Base-by-base conservation (phyloP, 2,888 invertebrate species). In the Melikaiella ostensackeni region DNA sequence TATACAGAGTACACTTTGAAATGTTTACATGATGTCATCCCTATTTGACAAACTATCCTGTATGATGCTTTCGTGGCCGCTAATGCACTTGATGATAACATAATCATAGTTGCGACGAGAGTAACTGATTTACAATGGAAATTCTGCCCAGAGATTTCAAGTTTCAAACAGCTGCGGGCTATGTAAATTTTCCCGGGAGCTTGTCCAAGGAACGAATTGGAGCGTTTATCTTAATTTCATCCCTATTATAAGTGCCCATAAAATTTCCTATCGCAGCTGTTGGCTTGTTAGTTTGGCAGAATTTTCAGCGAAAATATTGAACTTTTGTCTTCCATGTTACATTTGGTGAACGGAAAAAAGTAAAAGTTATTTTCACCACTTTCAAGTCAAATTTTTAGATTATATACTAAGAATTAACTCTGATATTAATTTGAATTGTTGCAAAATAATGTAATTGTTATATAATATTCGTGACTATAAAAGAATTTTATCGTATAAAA, bases 41-140 rank as follows among this genome's bases (percentile, higher is more conserved):
- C 7, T 66, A 27, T 46, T 66, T 66, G n/a, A 35, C 42, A 66
- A 46, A 66, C 27, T 27, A 27, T 46, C 46, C 46, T 21, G 27
- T 46, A 27, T 66, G 66, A 66, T 66, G 21, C 66, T 27, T 27
- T 46, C 46, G 46, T 66, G 66, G 46, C 42, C 27, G 46, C 30
- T 66, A 66, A 66, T 66, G 66, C 42, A 46, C n/a, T 66, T 27
- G 66, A 66, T 66, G 64, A 64, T 64, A 64, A 64, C 35, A 24
- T 66, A 46, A 66, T 66, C 64, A 64, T 42, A 16, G 0, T 24
- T 66, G 38, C 27, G 21, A 46, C 13, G 42, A 46, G 27, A 19
- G 24, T 66, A 66, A 66, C 42, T 46, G 46, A 66, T 66, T 66
- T 66, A 66, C 66, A 66, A 66, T 66, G 66, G 66, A 66, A 66